Evolutionary conservation across 1,140 invertebrate genomes (phyloP).

Genomic region (Archegozetes longisetosus): DNA sequence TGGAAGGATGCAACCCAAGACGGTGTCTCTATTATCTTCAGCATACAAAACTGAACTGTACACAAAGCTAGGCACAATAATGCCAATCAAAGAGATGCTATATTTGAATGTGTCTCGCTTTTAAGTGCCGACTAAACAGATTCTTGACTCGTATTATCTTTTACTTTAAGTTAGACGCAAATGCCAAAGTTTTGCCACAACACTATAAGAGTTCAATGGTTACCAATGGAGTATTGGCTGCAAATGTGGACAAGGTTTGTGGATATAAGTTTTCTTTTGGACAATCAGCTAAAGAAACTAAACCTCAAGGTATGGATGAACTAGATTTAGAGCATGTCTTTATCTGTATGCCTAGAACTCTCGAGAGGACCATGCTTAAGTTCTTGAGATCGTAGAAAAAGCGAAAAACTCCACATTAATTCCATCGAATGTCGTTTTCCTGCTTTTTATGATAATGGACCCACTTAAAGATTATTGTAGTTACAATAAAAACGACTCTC

Average conservation of each 20-base stretch:
- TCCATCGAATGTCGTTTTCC: conserved; percentile 17
- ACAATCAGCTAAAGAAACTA: neutral
- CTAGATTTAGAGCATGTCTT: neutral
- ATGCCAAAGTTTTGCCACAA: neutral
- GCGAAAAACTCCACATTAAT: conserved; percentile 14
- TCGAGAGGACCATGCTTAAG: conserved; percentile 14
- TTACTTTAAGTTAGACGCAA: neutral
- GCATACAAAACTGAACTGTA: neutral
- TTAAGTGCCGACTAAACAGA: conserved; percentile 9
- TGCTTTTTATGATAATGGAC: conserved; percentile 9
- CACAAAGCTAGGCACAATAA: neutral
- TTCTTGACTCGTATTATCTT: neutral
- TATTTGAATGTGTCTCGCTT: conserved; percentile 10
- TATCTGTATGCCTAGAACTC: neutral
- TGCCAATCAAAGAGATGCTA: neutral
- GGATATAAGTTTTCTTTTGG: conserved; percentile 4
- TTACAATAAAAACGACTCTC: neutral
- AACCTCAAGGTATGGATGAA: conserved; percentile 1
- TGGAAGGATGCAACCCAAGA: conserved; percentile 7
- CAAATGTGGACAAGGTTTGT: conserved; percentile 6
- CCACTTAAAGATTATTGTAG: conserved; percentile 14
- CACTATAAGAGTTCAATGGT: conserved; percentile 10
- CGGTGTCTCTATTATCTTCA: neutral
- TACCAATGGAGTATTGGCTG: neutral
- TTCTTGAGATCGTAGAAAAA: neutral